Evolutionary conservation across 2,113 vertebrate species (phyloP).

Genomic region (Heterotis niloticus): DNA sequence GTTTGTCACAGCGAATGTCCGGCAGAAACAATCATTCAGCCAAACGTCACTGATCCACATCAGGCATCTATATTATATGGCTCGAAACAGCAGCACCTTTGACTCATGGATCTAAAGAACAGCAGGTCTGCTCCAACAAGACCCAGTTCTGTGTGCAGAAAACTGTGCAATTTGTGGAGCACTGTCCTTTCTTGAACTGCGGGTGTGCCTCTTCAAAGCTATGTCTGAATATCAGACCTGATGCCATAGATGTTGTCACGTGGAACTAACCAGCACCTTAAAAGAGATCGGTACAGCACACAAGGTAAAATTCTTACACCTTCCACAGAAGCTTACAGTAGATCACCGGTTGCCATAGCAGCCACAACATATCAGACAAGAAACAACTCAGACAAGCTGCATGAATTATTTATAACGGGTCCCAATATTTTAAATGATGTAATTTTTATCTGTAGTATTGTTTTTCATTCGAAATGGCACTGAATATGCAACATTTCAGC

Average conservation of each 20-base stretch:
- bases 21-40: neutral
- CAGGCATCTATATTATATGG: neutral
- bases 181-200: neutral
- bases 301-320: conserved; percentile 11
- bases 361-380: conserved; percentile 23
- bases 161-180: neutral
- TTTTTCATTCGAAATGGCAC: neutral
- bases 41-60: neutral
- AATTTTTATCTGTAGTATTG: conserved; percentile 7
- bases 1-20: too few species aligned
- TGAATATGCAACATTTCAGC: neutral
- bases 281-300: conserved; percentile 8
- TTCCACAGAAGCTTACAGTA: conserved; percentile 5
- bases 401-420: conserved; percentile 24
- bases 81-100: too few species aligned
- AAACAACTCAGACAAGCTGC: neutral
- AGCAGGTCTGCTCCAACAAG: neutral
- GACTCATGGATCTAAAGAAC: neutral
- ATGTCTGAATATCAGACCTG: neutral
- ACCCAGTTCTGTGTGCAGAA: neutral
- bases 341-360: conserved; percentile 25
- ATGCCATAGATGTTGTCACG: neutral
- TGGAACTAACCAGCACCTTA: conserved; percentile 14
- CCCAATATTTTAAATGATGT: conserved; percentile 11
- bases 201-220: neutral